Base-by-base conservation (phyloP, 2,113 vertebrate species). In the Ploceus nigricollis region DNA sequence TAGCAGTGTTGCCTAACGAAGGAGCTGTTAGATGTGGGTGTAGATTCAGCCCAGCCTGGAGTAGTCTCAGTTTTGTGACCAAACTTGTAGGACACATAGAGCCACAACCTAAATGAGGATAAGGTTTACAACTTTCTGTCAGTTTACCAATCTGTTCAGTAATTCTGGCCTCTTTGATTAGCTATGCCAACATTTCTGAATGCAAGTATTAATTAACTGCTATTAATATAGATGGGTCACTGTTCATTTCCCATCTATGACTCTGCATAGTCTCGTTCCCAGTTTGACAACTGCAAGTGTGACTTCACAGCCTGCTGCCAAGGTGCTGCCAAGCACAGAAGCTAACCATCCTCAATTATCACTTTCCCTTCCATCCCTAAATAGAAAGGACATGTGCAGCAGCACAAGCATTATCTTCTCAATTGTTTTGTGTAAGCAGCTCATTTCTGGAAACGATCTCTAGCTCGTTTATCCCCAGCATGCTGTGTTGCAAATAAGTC, bases 361-460 rank as follows among this genome's bases (percentile, higher is more conserved):
- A 89, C 68, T 96, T 95, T 57, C 50, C 23, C 77, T 85, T 95
- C 88, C 89, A 92, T 60, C 92, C 82, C 94, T 83, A 96, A 96
- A 96, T 86, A 87, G 93, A 96, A 89, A 73, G n/a, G 61, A 83
- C 50, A 78, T 33, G 24, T 87, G 42, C 72, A 94, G 87, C 71
- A 90, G 64, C 47, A 58, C 45, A 72, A 65, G 23, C 33, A 45
- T 77, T 93, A 82, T 77, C 84, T 75, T 37, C 89, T 94, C 92
- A 63, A 82, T 60, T 57, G 45, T 82, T 94, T 68, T 61, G 39
- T 31, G 21, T 73, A 92, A 94, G 86, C 77, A 80, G 57, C 71
- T 93, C 50, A 85, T 86, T 96, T 95, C 90, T 97, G 57, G 61
- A 61, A 57, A 31, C 68, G 48, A 68, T 63, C 56, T 65, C 65